Evolutionary conservation across 2,797 vertebrate genomes (phyloP), one percentile per base, ranked within the genome.

Genomic region (Girardinus metallicus): DNA sequence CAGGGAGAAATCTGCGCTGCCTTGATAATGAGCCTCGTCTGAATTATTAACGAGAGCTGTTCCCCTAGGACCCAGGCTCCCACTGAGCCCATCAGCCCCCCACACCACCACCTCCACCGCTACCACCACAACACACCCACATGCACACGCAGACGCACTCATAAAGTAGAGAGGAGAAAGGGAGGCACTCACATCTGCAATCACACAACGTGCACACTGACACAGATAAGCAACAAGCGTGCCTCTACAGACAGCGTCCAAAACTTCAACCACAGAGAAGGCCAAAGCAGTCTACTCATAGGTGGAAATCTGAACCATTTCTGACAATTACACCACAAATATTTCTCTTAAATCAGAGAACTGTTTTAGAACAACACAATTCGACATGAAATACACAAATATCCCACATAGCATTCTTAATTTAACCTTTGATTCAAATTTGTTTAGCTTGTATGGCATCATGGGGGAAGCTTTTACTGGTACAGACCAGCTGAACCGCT

Each of bases 11-110:
- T 96, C 95, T 96, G 94, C 91, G 93, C 95, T 96, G 95, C 95
- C 95, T 96, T 95, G 95, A 96, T 96, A 96, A 96, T 96, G 95
- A 96, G 95, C 94, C 95, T 95, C 94, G 93, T 96, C 95, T 96
- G 96, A 96, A 96, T 96, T 96, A 96, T 96, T 96, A 96, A 96
- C 94, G 93, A 96, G 95, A 95, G 95, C 94, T 93, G 93, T 95
- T 96, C 96, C 96, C 95, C 93, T 90, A 83, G 94, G 95, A 96
- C 92, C 93, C 84, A 77, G 87, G 91, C 94, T 94, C 95, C 94
- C 94, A 94, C 95, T 92, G 95, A 95, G 95, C 94, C 94, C 94
- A 95, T 95, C 93, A 95, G 93, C 87, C 90, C 88, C 84, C 84
- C 88, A 70, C 86, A 93, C 93, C 93, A 94, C 94, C 93, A 93